Conservation (phyloP, 2,797 vertebrate genomes). For the Rhynchonycteris naso region DNA sequence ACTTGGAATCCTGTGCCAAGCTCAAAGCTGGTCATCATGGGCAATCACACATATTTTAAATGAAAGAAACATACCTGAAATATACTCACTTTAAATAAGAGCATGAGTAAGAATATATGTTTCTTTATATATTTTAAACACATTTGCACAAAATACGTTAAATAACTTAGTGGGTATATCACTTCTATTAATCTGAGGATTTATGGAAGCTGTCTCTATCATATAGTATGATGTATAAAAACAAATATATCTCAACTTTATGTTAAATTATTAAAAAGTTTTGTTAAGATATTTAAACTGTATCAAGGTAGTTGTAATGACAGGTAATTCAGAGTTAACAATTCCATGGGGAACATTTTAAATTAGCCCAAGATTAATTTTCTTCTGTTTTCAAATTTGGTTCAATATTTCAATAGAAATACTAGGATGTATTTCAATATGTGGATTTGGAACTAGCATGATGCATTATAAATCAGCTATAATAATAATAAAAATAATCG, state of each 20-base stretch:
- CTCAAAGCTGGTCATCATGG: neutral
- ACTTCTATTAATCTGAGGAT: neutral
- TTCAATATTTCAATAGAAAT: constrained; percentile 5
- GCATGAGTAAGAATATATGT: neutral
- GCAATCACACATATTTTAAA: neutral
- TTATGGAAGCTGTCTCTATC: neutral
- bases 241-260: neutral
- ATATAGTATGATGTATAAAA: neutral
- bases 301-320: neutral
- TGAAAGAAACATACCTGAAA: neutral
- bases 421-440: constrained; percentile 14
- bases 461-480: constrained; percentile 25
- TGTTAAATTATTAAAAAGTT: neutral
- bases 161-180: neutral
- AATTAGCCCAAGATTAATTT: neutral
- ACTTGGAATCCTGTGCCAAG: neutral
- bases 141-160: neutral
- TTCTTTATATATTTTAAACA: constrained; percentile 36
- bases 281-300: neutral
- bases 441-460: neutral
- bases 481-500: neutral
- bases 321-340: neutral
- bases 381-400: constrained; percentile 3
- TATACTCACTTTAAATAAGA: neutral
- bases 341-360: neutral